These are phyloP conservation scores for Galendromus occidentalis DNA, from an alignment of 1,140 invertebrate species.

Conservation along the genomic window DNA sequence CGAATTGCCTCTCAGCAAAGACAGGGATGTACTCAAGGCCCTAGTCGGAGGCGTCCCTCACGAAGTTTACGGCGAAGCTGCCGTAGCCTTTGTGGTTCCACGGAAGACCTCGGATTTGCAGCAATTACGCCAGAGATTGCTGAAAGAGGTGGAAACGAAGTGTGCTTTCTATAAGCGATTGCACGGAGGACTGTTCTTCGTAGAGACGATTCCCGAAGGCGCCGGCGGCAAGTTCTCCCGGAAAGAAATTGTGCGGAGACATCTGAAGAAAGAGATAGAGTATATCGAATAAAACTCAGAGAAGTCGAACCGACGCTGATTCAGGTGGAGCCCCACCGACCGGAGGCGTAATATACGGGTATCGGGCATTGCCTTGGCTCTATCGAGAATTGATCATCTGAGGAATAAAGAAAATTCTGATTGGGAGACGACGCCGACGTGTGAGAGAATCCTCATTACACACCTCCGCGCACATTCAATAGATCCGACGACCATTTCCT, in stretches of 20 bases:
- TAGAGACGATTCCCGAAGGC: neutral
- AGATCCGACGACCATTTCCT: no score
- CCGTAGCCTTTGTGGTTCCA: neutral
- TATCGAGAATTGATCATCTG: no score
- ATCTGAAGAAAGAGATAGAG: neutral
- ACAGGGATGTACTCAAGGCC: constrained; percentile 49
- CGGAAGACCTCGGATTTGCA: neutral
- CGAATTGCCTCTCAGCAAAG: constrained; percentile 51
- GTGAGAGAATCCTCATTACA: no score
- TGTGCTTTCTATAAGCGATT: neutral
- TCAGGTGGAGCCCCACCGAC: no score
- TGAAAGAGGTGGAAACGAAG: neutral
- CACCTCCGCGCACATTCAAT: no score
- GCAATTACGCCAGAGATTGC: neutral
- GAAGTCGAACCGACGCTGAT: no score
- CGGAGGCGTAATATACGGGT: no score
- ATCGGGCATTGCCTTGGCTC: no score
- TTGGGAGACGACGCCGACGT: no score
- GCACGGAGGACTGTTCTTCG: neutral
- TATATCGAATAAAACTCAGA: neutral
- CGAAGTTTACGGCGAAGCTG: constrained; percentile 19
- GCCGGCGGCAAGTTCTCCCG: neutral
- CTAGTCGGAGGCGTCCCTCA: constrained; percentile 61
- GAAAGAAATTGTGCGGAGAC: neutral
- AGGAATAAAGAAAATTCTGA: no score